Conservation (phyloP, 1,140 invertebrate genomes). For the Drosophila funebris region DNA sequence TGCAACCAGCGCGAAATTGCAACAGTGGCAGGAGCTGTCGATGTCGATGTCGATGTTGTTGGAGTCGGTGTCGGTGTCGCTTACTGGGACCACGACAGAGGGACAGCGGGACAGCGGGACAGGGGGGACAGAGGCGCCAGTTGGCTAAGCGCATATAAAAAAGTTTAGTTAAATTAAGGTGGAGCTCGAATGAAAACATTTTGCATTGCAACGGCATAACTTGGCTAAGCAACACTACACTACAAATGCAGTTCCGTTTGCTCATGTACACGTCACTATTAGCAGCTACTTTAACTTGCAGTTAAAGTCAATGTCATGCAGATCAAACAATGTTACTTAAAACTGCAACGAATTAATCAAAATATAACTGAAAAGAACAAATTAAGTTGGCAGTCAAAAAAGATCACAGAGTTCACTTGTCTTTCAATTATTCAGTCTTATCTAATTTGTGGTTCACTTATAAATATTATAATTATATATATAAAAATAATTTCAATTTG, state of each 20-base stretch:
- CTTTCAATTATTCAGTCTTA: too few species aligned
- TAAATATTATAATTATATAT: too few species aligned
- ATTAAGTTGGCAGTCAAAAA: too few species aligned
- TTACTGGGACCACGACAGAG: not conserved
- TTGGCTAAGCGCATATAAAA: slow-evolving; percentile 80
- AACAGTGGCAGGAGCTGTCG: slow-evolving; percentile 33
- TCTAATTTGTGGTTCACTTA: too few species aligned
- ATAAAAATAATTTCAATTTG: not conserved
- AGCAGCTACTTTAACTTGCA: too few species aligned
- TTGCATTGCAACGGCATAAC: slow-evolving; percentile 59
- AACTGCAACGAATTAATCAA: too few species aligned
- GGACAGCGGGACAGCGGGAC: not conserved
- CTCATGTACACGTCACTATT: too few species aligned
- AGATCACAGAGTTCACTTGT: too few species aligned
- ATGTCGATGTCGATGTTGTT: not conserved
- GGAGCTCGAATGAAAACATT: slow-evolving; percentile 73
- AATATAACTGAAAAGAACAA: too few species aligned
- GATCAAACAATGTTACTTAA: too few species aligned
- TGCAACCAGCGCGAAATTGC: slow-evolving; percentile 78
- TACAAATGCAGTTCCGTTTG: not conserved
- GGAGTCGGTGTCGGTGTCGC: slow-evolving; percentile 8
- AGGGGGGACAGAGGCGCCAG: slow-evolving; percentile 56
- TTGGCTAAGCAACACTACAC: slow-evolving; percentile 1
- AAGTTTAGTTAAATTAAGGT: slow-evolving; percentile 78
- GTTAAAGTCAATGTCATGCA: too few species aligned